Evolutionary conservation across 2,797 vertebrate genomes (phyloP).

Genomic region (Octomys mimax): DNA sequence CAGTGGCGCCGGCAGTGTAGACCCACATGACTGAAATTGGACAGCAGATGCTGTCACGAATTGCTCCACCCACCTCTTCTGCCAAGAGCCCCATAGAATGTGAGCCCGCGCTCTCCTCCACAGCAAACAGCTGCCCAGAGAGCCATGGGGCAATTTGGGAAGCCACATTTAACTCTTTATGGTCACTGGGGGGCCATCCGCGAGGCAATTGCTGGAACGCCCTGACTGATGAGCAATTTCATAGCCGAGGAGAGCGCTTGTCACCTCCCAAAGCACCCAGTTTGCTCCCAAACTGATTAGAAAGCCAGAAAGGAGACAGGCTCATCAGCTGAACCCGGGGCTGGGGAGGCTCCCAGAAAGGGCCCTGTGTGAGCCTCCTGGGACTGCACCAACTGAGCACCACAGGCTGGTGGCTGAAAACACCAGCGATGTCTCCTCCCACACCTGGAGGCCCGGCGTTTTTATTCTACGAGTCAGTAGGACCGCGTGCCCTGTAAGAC

Average conservation of each 20-base stretch:
- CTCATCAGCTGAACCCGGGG: not conserved
- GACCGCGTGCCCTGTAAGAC: not conserved
- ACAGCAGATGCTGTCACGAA: not conserved
- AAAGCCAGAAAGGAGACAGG: not conserved
- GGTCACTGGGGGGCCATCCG: conserved; percentile 68
- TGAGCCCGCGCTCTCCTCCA: not conserved
- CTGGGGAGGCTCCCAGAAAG: accelerated
- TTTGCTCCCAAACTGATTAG: conserved; percentile 17
- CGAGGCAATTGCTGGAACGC: not conserved
- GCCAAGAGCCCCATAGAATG: not conserved
- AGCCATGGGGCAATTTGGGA: not conserved
- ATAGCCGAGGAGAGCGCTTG: conserved; percentile 65
- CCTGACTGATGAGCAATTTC: conserved; percentile 74
- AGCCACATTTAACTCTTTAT: conserved; percentile 64
- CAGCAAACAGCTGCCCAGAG: conserved; percentile 13
- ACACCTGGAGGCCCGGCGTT: accelerated
- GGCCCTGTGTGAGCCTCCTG: not conserved
- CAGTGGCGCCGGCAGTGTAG: not conserved
- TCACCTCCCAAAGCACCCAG: conserved; percentile 49
- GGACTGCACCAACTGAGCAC: accelerated
- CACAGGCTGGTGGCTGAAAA: not conserved
- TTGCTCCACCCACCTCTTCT: not conserved
- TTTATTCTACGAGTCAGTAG: not conserved
- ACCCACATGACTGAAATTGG: accelerated
- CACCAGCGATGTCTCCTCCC: not conserved